Percentiles rank a stretch among this genome's conserved stretches.
These are phyloP conservation scores for Trididemnum clinides DNA, from an alignment of 23 tunicate species.

Conservation along the genomic window DNA sequence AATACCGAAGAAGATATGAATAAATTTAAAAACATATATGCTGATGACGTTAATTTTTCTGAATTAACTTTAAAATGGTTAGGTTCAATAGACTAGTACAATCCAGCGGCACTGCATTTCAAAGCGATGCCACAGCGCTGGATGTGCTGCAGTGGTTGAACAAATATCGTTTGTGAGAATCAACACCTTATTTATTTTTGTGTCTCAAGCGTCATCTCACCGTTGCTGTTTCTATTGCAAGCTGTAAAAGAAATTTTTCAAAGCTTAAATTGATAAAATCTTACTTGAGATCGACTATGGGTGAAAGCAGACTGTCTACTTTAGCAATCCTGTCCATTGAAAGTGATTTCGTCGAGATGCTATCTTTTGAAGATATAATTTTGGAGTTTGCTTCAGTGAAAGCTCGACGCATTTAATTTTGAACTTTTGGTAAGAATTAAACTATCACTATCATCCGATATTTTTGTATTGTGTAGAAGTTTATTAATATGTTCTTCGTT, in stretches of 20 bases:
- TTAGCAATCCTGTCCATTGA: constrained; percentile 28
- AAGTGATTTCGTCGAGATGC: constrained; percentile 17
- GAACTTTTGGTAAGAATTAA: constrained; percentile 24
- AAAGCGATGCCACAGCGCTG: constrained; percentile 29
- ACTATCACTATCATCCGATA: neutral
- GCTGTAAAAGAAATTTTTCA: constrained; percentile 33
- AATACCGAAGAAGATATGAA: constrained; percentile 17
- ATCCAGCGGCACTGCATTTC: constrained; percentile 31
- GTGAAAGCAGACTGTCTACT: too few species aligned
- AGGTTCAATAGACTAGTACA: constrained; percentile 35
- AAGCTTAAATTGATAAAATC: constrained; percentile 36
- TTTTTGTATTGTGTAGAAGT: too few species aligned
- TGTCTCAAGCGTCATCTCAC: constrained; percentile 36
- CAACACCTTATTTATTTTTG: constrained; percentile 21
- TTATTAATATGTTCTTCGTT: too few species aligned
- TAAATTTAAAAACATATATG: constrained; percentile 25
- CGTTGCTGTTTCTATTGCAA: constrained; percentile 41
- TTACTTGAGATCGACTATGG: constrained; percentile 26
- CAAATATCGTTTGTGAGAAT: constrained; percentile 28
- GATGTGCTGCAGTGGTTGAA: constrained; percentile 31
- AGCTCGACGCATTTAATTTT: constrained; percentile 17
- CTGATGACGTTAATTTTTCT: constrained; percentile 18
- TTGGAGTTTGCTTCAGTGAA: constrained; percentile 4
- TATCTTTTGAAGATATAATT: constrained; percentile 22
- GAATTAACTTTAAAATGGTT: constrained; percentile 10